A percentile compares a stretch with the other conserved stretches of the same genome.
Conservation (phyloP, 1,140 invertebrate genomes). For the Chrysomallon squamiferum region DNA sequence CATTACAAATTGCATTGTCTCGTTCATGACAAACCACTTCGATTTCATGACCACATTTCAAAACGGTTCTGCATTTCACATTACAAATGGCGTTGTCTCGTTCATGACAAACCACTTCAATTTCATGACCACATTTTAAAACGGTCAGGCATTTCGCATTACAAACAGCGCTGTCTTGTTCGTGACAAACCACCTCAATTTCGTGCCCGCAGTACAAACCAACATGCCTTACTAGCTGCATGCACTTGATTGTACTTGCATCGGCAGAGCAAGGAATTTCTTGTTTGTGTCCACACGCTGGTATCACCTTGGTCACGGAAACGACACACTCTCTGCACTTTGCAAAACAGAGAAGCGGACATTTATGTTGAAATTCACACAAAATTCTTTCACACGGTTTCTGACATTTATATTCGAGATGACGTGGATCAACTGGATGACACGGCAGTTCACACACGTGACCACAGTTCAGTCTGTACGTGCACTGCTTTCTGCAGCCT, state of each 20-base stretch:
- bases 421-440: slow-evolving; percentile 44
- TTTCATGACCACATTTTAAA: slow-evolving; percentile 36
- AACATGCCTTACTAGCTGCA: slow-evolving; percentile 17
- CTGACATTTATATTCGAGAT: slow-evolving; percentile 36
- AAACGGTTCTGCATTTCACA: slow-evolving; percentile 43
- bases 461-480: slow-evolving; percentile 54
- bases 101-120: slow-evolving; percentile 66
- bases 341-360: slow-evolving; percentile 72
- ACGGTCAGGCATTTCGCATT: slow-evolving; percentile 20
- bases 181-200: slow-evolving; percentile 33
- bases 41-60: slow-evolving; percentile 61
- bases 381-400: slow-evolving; percentile 43
- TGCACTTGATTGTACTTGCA: slow-evolving; percentile 62
- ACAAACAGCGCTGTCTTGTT: slow-evolving; percentile 7
- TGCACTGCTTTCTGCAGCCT: slow-evolving; percentile 59
- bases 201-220: slow-evolving; percentile 54
- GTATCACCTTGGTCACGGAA: slow-evolving; percentile 34
- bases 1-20: neutral
- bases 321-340: slow-evolving; percentile 75
- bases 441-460: slow-evolving; percentile 53
- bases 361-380: slow-evolving; percentile 70
- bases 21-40: slow-evolving; percentile 60
- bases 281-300: slow-evolving; percentile 69
- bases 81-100: slow-evolving; percentile 68
- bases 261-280: slow-evolving; percentile 69